Base-by-base conservation (phyloP, 2,797 vertebrate genomes). In the Aldrovandia affinis region DNA sequence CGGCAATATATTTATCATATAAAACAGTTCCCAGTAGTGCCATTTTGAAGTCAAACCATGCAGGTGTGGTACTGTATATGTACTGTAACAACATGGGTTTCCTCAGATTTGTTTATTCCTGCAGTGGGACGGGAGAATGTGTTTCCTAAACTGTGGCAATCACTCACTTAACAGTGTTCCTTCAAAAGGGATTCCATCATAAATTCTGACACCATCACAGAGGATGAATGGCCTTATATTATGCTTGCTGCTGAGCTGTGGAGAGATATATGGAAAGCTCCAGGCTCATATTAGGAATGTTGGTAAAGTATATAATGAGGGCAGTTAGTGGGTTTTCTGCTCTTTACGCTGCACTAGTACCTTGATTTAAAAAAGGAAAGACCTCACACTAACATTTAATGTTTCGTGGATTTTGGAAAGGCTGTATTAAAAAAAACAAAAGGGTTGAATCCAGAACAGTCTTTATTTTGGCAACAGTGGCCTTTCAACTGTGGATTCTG, bases 1-100 rank as follows among this genome's bases (percentile, higher is more conserved):
- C 87, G 61, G 83, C 82, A 86, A 59, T 83, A 83, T 92, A 88
- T 84, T 22, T n/a, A 10, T 36, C 33, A 28, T 30, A 70, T 22
- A 15, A 70, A 70, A 28, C 33, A 20, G 55, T 2, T 20, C 55
- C 15, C 18, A 57, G 12, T 70, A 5, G n/a, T 30, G 7, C n/a
- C 25, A 70, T 28, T 70, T 89, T 86, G 89, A 90, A 90, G 90
- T 89, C 12, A 4, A 52, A 52, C 50, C 12, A 2, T 57, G 55
- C 55, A 47, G 15, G 25, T 25, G 2, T 33, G 15, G 36, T 73
- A 20, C 42, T 42, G 7, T 77, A 30, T 44, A 44, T 73, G 33
- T 73, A 39, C 15, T 73, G 36, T 39, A 77, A 39, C 14, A 70
- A 12, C 33, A 39, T 20, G 15, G 68, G 39, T 36, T 65, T 65